Conservation (phyloP, 2,797 vertebrate species). For the Syngnathus rostellatus region DNA sequence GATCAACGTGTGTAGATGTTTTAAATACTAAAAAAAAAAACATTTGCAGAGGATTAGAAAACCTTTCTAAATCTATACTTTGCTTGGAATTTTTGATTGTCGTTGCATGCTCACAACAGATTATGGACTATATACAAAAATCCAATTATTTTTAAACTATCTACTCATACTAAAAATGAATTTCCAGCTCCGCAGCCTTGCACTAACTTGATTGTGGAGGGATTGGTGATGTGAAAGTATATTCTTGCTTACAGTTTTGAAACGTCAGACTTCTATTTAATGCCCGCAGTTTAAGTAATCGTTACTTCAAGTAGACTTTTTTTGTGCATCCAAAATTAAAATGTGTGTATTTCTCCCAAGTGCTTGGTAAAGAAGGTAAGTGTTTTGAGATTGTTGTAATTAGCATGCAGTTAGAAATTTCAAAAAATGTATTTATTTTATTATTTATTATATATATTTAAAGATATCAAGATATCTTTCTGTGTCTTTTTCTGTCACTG, state of each 20-base stretch:
- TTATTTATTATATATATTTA: conserved; percentile 31
- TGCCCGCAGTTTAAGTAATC: no score
- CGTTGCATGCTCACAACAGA: not conserved
- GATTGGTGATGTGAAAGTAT: no score
- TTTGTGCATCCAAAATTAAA: not conserved
- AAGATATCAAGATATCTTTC: conserved; percentile 53
- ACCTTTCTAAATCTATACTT: not conserved
- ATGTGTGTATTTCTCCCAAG: not conserved
- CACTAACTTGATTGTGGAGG: no score
- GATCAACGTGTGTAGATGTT: not conserved
- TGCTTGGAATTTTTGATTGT: not conserved
- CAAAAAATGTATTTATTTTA: conserved; percentile 38
- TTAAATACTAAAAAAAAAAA: not conserved
- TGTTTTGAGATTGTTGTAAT: conserved; percentile 43
- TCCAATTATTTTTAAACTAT: no score
- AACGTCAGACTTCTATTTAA: no score
- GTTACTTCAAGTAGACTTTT: no score
- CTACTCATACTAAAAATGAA: no score
- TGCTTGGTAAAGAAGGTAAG: not conserved
- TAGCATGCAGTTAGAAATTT: conserved; percentile 53
- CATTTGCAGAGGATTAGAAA: not conserved
- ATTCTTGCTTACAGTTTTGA: no score
- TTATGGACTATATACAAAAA: no score
- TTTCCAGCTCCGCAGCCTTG: no score
- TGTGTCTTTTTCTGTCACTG: conserved; percentile 54